phyloP scores from a whole-genome alignment of 2,888 invertebrate species.

The Eurytoma californica region DNA sequence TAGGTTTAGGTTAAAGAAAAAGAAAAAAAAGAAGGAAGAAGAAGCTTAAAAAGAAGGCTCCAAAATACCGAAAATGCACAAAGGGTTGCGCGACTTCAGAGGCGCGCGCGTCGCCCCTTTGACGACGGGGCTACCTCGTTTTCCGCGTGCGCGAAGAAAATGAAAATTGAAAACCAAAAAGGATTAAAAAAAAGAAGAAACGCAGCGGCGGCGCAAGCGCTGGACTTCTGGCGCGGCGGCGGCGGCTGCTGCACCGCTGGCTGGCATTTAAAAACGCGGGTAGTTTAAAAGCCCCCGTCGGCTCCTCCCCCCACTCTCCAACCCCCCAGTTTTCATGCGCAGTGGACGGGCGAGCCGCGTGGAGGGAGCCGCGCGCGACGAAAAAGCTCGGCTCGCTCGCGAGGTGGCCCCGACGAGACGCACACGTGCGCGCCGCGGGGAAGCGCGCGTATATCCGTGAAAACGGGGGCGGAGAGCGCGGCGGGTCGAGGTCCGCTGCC shows the following conservation, averaged over 20 bases:
- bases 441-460: constrained; percentile 26
- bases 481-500: constrained; percentile 12
- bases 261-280: constrained; percentile 53
- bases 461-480: constrained; percentile 48
- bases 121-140: neutral
- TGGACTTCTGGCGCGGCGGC: neutral
- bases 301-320: neutral
- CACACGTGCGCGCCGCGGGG: constrained; percentile 21
- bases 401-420: neutral
- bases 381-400: neutral
- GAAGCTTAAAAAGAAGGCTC: neutral
- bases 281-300: constrained; percentile 48
- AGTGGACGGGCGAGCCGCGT: neutral
- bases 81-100: neutral
- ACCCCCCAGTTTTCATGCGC: constrained; percentile 6
- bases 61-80: neutral
- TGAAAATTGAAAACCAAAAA: constrained; percentile 8
- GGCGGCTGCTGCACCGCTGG: neutral
- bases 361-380: neutral
- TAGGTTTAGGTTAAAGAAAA: neutral
- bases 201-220: neutral
- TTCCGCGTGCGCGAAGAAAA: neutral
- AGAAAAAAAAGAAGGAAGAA: neutral
- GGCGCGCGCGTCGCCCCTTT: neutral
- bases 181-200: neutral